Evolutionary conservation across 2,797 vertebrate species (phyloP), one percentile per base, ranked within the genome.

Genomic region (Molothrus ater): DNA sequence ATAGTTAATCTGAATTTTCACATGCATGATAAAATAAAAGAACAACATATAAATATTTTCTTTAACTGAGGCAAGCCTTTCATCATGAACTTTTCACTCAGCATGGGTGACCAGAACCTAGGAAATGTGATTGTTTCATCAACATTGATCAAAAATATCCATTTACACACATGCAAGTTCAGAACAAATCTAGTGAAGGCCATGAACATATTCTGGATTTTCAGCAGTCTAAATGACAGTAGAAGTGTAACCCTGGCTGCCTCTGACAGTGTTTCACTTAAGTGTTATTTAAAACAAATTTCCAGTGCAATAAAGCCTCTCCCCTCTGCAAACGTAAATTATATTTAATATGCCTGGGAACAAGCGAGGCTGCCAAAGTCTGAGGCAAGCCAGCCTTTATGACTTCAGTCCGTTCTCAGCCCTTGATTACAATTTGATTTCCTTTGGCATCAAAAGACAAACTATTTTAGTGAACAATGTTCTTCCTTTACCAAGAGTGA

Each of bases 371-470:
- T 98, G 98, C 98, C 98, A 98, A 96, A 96, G 73, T 81, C 94
- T 95, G 88, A 97, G 97, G 97, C 97, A 97, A 97, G 97, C 89
- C 97, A 97, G 97, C 96, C 97, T 97, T 97, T 96, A 97, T 98
- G 98, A 98, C 98, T 98, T 99, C 98, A 98, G 98, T 97, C 96
- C 89, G 92, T 98, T 98, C 98, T 98, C 98, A 98, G 98, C 95
- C 97, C 97, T 97, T 98, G 98, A 98, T 98, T 98, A 98, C 97
- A 98, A 98, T 98, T 98, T 98, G 97, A 98, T 98, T 98, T 98
- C 98, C 98, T 98, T 97, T 98, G 98, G 98, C 98, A 98, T 98
- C 96, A 96, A 97, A 98, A 98, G 97, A 88, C 97, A 97, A 97
- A 97, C 98, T 98, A 98, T 98, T 98, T 98, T 98, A 95, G 98